Conservation (phyloP, 1,140 invertebrate genomes). For the Ostrea denselamellosa region DNA sequence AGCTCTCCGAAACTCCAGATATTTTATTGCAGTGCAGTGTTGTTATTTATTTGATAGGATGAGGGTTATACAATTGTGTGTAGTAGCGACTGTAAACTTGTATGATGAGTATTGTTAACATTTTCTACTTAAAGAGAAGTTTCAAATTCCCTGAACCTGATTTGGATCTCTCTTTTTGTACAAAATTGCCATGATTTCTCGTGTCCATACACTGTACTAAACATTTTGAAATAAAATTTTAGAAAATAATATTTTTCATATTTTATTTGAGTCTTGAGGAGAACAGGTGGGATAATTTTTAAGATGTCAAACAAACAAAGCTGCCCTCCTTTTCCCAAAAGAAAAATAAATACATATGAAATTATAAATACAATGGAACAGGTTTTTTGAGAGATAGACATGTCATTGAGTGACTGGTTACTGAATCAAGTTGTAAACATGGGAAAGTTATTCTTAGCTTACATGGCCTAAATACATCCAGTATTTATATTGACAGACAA, state of each 20-base stretch:
- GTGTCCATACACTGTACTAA: constrained; percentile 10
- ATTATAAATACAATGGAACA: too few species aligned
- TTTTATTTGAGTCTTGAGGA: too few species aligned
- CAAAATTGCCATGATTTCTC: constrained; percentile 6
- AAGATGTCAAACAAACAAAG: too few species aligned
- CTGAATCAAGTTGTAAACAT: too few species aligned
- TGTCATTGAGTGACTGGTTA: too few species aligned
- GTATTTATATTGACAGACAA: too few species aligned
- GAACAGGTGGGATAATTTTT: too few species aligned
- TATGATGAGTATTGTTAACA: background rate
- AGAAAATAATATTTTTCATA: background rate
- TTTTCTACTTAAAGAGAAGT: constrained; percentile 37
- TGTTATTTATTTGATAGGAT: constrained; percentile 24
- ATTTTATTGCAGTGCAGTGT: background rate
- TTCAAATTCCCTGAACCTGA: constrained; percentile 32
- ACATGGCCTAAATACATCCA: too few species aligned
- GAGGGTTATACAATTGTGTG: background rate
- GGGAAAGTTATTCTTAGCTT: too few species aligned
- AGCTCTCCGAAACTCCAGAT: background rate
- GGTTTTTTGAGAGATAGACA: too few species aligned
- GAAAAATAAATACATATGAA: too few species aligned
- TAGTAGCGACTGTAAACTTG: background rate
- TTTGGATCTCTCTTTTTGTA: constrained; percentile 28
- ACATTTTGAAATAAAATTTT: constrained; percentile 35
- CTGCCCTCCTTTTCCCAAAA: too few species aligned